Percentiles rank a stretch among this genome's conserved stretches.
Conservation (phyloP, 1,140 invertebrate genomes). For the Camponotus pennsylvanicus region DNA sequence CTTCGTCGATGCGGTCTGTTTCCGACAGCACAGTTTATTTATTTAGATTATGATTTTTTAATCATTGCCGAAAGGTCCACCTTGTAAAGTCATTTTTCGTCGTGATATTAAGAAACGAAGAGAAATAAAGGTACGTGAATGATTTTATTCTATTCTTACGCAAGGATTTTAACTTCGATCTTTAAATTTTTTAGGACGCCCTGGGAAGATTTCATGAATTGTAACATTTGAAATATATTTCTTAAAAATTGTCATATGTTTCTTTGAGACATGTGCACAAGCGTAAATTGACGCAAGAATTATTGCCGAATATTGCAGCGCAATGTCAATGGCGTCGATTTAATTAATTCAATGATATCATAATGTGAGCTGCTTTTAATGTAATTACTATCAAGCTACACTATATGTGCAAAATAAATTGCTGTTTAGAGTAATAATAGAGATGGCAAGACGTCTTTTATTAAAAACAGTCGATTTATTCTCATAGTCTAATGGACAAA, state of each 20-base stretch:
- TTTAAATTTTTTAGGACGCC: too few species aligned
- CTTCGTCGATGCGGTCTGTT: background rate
- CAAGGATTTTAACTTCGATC: too few species aligned
- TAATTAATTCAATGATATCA: constrained; percentile 80
- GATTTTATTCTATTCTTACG: background rate
- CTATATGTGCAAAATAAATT: constrained; percentile 40
- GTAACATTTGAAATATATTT: too few species aligned
- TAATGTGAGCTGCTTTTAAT: constrained; percentile 66
- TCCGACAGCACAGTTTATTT: too few species aligned
- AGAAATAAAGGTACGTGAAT: background rate
- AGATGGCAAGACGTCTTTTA: too few species aligned
- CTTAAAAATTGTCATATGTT: too few species aligned
- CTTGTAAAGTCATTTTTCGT: background rate
- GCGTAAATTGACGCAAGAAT: background rate
- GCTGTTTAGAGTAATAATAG: background rate
- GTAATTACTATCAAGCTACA: constrained; percentile 75
- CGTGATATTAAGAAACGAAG: background rate
- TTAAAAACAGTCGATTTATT: too few species aligned
- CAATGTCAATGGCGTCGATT: constrained; percentile 33
- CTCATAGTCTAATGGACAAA: too few species aligned
- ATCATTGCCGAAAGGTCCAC: background rate
- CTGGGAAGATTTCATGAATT: too few species aligned
- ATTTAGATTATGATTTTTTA: background rate
- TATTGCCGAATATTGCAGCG: background rate
- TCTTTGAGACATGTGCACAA: background rate